Base-by-base conservation (phyloP, 1,140 invertebrate genomes). In the Cyphomyrmex costatus region DNA sequence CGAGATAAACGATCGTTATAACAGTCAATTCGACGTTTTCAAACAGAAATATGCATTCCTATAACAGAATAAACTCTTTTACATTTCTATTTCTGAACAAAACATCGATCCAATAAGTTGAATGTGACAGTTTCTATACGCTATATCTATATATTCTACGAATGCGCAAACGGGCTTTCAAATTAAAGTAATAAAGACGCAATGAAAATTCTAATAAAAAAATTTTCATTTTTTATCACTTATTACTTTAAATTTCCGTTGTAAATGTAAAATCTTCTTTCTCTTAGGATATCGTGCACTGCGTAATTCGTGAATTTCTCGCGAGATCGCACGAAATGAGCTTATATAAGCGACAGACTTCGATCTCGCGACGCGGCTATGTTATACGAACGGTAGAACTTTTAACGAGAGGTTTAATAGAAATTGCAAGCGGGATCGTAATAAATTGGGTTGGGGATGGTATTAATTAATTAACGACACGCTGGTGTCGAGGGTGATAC, bases 341-440 rank as follows among this genome's bases (percentile, higher is more conserved):
- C 8, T 56, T 36, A 56, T 33, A 51, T 16, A 60, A 46, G 14
- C 53, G 21, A 73, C 36, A 42, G 53, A 21, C 12, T n/a, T 58
- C 66, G 51, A 70, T 42, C 5, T 53, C 16, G 33, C 24, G 27
- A 53, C 19, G 66, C 46, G 61, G 12, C 16, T 14, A 12, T 27
- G 19, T 27, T 46, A 58, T 58, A 58, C 7, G 19, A 53, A 60
- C 19, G 36, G 56, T 24, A 12, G 79, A 83, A 83, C 53, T 83
- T 83, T 83, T 83, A 83, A 83, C 68, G 79, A 83, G 79, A 58
- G 46, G 36, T 66, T 73, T 46, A 30, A 73, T 82, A n/a, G 19
- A 60, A 73, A 73, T 71, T 30, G 65, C 51, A 73, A 73, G 60
- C 36, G 19, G 42, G 24, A 21, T 46, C 66, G 51, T 73, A 12